Evolutionary conservation across 1,140 invertebrate genomes (phyloP).

Genomic region (Leptinotarsa defecta): DNA sequence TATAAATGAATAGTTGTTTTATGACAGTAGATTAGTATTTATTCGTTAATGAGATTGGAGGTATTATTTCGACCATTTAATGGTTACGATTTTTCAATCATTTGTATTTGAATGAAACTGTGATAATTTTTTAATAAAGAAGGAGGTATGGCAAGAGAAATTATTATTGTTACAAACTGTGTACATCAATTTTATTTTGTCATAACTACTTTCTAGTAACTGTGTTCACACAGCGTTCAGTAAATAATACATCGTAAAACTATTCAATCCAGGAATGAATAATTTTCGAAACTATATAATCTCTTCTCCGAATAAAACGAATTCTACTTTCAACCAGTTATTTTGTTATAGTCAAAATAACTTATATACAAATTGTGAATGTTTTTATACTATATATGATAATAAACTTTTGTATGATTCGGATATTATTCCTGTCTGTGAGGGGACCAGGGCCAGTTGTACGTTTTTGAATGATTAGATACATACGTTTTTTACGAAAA

Average conservation of each 20-base stretch:
- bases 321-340: constrained; percentile 25
- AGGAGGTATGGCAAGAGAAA: no score
- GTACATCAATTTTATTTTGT: no score
- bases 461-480: constrained; percentile 26
- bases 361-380: constrained; percentile 30
- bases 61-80: no score
- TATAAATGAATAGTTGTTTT: background rate
- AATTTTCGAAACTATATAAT: no score
- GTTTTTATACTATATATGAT: constrained; percentile 26
- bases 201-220: no score
- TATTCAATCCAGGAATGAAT: no score
- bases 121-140: no score
- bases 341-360: background rate
- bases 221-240: no score
- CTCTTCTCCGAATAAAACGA: constrained; percentile 19
- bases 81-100: no score
- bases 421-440: constrained; percentile 34
- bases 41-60: background rate
- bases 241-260: no score
- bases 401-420: background rate
- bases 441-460: constrained; percentile 46
- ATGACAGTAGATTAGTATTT: background rate
- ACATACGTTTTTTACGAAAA: background rate
- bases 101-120: no score
- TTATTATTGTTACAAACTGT: no score